Evolutionary conservation across 1,140 invertebrate genomes (phyloP).

Genomic region (Saccostrea glomerata): DNA sequence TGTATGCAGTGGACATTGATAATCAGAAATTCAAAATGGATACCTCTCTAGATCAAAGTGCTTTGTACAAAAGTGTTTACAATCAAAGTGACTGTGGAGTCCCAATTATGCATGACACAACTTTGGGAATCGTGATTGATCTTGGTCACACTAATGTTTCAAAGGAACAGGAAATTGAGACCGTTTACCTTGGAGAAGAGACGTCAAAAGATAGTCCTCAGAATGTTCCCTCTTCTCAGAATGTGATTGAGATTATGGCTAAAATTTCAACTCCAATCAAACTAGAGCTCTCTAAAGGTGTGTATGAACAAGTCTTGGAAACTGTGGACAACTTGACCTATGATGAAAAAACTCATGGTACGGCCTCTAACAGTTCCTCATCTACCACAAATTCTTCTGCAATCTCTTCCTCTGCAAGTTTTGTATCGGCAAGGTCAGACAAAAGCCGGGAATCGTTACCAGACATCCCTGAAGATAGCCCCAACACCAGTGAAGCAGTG

Average conservation of each 20-base stretch:
- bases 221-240: background rate
- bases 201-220: background rate
- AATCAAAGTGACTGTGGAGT: conserved; percentile 62
- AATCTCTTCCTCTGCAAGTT: background rate
- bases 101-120: conserved; percentile 85
- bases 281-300: conserved; percentile 89
- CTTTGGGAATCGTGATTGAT: conserved; percentile 84
- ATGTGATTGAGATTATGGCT: conserved; percentile 84
- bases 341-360: conserved; percentile 48
- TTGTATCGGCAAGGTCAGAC: background rate
- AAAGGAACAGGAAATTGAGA: conserved; percentile 35
- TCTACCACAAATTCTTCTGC: background rate
- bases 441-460: background rate
- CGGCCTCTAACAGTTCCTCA: background rate
- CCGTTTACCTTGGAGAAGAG: conserved; percentile 47
- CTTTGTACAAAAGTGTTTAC: conserved; percentile 51
- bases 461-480: background rate
- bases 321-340: conserved; percentile 80
- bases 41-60: conserved; percentile 29
- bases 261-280: conserved; percentile 90
- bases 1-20: conserved; percentile 87
- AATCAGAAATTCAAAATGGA: conserved; percentile 66
- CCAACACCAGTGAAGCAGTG: background rate
- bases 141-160: conserved; percentile 48
- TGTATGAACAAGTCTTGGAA: conserved; percentile 93